Evolutionary conservation across 2,113 vertebrate genomes (phyloP).

Genomic region (Anthoscopus minutus): DNA sequence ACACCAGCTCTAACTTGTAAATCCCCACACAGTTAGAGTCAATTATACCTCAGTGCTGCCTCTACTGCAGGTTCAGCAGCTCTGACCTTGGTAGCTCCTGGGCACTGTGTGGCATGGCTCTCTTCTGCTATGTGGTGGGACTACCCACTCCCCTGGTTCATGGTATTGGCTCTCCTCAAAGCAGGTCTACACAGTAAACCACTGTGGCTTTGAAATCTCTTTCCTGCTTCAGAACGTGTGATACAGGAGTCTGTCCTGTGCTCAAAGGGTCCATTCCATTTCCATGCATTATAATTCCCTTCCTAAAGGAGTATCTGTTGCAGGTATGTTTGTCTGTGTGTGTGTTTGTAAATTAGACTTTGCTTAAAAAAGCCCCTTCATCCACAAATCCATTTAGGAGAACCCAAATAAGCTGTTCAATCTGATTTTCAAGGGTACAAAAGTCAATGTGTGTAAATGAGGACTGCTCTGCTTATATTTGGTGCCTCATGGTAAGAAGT

Average conservation of each 20-base stretch:
- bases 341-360: not conserved
- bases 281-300: not conserved
- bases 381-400: not conserved
- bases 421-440: not conserved
- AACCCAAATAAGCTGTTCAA: not conserved
- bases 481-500: not conserved
- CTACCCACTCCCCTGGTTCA: no score
- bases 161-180: not conserved
- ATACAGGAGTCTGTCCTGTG: not conserved
- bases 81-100: not conserved
- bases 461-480: not conserved
- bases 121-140: not conserved
- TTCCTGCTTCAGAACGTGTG: not conserved
- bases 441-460: accelerated
- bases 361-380: not conserved
- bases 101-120: accelerated
- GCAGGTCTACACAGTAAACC: not conserved
- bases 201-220: not conserved
- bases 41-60: not conserved
- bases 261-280: not conserved
- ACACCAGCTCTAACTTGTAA: not conserved
- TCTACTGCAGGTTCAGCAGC: not conserved
- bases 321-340: accelerated
- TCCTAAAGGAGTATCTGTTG: not conserved
- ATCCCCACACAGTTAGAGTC: not conserved